A percentile compares a stretch with the other conserved stretches of the same genome.
phyloP scores from a whole-genome alignment of 1,140 invertebrate genomes.

The Euwallacea similis region DNA sequence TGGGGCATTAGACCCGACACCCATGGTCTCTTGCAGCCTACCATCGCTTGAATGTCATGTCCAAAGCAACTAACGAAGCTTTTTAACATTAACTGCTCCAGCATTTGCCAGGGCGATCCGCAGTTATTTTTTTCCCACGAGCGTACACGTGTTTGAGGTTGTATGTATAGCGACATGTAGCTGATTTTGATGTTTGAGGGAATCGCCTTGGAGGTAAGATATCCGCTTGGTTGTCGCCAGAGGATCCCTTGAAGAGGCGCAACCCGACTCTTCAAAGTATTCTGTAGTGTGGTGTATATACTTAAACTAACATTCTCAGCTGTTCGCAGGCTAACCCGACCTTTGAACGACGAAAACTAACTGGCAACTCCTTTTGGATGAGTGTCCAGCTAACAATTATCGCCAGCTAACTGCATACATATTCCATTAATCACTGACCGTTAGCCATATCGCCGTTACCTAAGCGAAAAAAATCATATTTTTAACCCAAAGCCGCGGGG shows the following conservation, averaged over 20 bases:
- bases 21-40: not conserved
- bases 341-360: too few species aligned
- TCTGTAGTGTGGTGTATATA: too few species aligned
- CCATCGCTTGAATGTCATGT: not conserved
- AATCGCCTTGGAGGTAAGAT: slow-evolving; percentile 50
- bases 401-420: slow-evolving; percentile 2
- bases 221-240: not conserved
- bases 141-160: too few species aligned
- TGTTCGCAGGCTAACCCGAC: too few species aligned
- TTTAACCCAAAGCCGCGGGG: not conserved
- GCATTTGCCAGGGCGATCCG: slow-evolving; percentile 54
- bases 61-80: slow-evolving; percentile 39
- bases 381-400: too few species aligned
- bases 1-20: not conserved
- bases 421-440: slow-evolving; percentile 11
- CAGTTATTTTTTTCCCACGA: slow-evolving; percentile 43
- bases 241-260: too few species aligned
- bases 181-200: slow-evolving; percentile 8
- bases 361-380: too few species aligned
- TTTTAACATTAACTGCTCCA: slow-evolving; percentile 50
- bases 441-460: not conserved
- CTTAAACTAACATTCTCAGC: too few species aligned
- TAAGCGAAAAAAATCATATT: not conserved
- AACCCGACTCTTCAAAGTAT: too few species aligned
- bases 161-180: too few species aligned